Evolutionary conservation across 2,113 vertebrate species (phyloP).

Genomic region (Apus apus): DNA sequence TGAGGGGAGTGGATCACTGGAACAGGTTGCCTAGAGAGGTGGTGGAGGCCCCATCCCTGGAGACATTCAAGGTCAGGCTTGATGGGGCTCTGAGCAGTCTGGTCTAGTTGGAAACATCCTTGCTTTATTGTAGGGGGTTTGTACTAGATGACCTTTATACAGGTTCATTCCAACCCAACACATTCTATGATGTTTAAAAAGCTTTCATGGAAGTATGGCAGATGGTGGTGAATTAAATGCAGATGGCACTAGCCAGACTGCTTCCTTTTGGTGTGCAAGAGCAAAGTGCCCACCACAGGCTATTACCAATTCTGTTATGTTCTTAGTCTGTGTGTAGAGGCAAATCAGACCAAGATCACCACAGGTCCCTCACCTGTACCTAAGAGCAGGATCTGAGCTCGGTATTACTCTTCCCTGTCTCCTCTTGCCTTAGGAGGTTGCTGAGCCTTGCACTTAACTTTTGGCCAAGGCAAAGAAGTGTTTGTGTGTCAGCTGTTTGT

Average conservation of each 20-base stretch:
- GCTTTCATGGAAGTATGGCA: background rate
- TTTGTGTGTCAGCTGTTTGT: background rate
- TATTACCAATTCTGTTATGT: accelerated
- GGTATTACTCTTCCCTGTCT: background rate
- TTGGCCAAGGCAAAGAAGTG: background rate
- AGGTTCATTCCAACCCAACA: no score
- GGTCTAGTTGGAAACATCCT: no score
- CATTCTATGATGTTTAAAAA: background rate
- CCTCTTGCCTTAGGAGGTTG: background rate
- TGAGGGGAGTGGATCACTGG: no score
- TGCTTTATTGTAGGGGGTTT: no score
- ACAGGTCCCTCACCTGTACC: background rate
- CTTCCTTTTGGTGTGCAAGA: accelerated
- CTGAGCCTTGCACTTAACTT: background rate
- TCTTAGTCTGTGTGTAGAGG: background rate
- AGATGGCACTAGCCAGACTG: accelerated
- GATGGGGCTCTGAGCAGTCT: no score
- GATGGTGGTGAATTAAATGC: background rate
- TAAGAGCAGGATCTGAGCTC: background rate
- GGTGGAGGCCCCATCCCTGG: no score
- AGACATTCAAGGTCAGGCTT: no score
- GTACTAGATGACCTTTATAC: no score
- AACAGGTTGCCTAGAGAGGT: no score
- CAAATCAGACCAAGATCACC: background rate
- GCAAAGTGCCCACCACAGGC: background rate